phyloP scores from a whole-genome alignment of 2,888 invertebrate species.

The Pseudococcus jackbeardsleyi region DNA sequence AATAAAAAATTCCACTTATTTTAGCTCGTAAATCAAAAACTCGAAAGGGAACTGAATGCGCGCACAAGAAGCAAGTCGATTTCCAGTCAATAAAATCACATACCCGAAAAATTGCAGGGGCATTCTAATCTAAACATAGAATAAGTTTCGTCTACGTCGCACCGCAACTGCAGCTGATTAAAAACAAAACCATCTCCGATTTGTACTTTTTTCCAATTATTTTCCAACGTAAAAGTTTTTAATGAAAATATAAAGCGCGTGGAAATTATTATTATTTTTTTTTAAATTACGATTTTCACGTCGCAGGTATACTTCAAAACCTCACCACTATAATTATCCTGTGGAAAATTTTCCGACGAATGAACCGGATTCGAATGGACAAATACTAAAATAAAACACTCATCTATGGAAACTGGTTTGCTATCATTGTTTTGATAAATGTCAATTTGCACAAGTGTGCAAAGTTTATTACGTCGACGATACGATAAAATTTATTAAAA shows the following conservation, averaged over 20 bases:
- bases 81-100: background rate
- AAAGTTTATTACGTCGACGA: background rate
- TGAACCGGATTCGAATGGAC: conserved; percentile 25
- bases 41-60: background rate
- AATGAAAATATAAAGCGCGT: too few relatives aligned
- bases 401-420: conserved; percentile 8
- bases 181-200: too few relatives aligned
- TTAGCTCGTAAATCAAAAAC: too few relatives aligned
- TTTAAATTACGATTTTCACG: too few relatives aligned
- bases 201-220: too few relatives aligned
- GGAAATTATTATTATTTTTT: too few relatives aligned
- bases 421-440: conserved; percentile 32
- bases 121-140: background rate
- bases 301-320: too few relatives aligned
- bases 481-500: conserved; percentile 20
- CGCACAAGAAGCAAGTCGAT: background rate
- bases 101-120: background rate
- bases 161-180: background rate
- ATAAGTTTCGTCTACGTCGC: background rate
- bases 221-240: too few relatives aligned
- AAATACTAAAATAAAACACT: background rate
- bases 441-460: background rate
- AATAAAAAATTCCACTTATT: too few relatives aligned
- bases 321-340: background rate
- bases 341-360: conserved; percentile 20